Evolutionary conservation across 2,888 invertebrate species (phyloP).

Genomic region (Heliconius charithonia): DNA sequence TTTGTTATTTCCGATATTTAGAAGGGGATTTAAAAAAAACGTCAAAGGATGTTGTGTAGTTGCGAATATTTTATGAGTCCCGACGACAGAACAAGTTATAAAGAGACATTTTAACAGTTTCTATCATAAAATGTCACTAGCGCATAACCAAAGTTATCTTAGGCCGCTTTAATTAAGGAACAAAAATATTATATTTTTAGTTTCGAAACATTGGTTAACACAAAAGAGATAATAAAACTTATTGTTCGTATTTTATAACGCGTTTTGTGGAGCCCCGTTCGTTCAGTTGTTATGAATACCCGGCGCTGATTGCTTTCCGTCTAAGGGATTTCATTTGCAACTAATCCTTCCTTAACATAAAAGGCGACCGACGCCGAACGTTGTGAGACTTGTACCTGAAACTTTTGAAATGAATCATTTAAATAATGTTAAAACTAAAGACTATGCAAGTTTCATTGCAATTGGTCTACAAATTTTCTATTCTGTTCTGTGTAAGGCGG

Average conservation of each 20-base stretch:
- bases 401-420: slow-evolving; percentile 39
- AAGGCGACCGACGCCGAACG: slow-evolving; percentile 53
- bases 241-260: slow-evolving; percentile 61
- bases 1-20: slow-evolving; percentile 29
- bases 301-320: slow-evolving; percentile 42
- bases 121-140: not conserved
- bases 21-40: slow-evolving; percentile 17
- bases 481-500: not conserved
- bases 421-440: slow-evolving; percentile 50
- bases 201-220: slow-evolving; percentile 56
- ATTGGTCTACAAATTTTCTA: not conserved
- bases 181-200: slow-evolving; percentile 61
- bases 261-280: slow-evolving; percentile 57
- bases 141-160: slow-evolving; percentile 3
- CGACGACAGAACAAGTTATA: not conserved
- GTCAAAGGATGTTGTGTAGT: slow-evolving; percentile 18
- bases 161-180: slow-evolving; percentile 51
- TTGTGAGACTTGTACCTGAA: slow-evolving; percentile 56
- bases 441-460: slow-evolving; percentile 52
- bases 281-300: slow-evolving; percentile 53
- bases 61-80: slow-evolving; percentile 3
- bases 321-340: slow-evolving; percentile 35
- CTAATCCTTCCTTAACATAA: slow-evolving; percentile 40
- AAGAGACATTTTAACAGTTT: not conserved
- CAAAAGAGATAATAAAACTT: slow-evolving; percentile 69